Conservation (phyloP, 2,113 vertebrate genomes). For the Psettodes erumei region DNA sequence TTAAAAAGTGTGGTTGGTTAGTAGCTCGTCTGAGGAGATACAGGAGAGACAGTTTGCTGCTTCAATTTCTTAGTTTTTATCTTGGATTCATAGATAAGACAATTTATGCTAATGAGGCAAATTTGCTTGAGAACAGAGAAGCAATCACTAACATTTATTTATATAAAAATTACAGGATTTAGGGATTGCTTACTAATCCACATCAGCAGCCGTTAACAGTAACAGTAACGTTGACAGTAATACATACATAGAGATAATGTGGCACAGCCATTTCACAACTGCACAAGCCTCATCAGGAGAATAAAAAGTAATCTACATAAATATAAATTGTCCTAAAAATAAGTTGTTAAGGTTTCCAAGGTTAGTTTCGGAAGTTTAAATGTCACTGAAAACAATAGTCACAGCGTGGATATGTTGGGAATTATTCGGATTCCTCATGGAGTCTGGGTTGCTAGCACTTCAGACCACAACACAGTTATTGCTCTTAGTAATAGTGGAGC, state of each 20-base stretch:
- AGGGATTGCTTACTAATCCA: not conserved
- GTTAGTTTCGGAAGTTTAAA: not conserved
- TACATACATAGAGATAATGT: too few species aligned
- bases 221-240: too few species aligned
- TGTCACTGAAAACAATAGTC: not conserved
- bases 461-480: conserved; percentile 31
- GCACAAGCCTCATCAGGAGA: not conserved
- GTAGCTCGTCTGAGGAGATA: not conserved
- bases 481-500: conserved; percentile 42
- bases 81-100: not conserved
- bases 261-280: not conserved
- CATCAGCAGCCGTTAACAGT: not conserved
- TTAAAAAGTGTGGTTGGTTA: not conserved
- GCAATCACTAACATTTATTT: not conserved
- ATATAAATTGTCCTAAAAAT: not conserved
- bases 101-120: not conserved
- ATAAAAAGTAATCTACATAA: too few species aligned
- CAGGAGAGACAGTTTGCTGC: not conserved
- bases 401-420: not conserved
- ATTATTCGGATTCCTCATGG: conserved; percentile 26
- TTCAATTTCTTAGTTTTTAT: not conserved
- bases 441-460: conserved; percentile 16
- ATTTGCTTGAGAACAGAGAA: not conserved
- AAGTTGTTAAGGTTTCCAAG: not conserved
- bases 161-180: not conserved